Conservation (phyloP, 2,888 invertebrate genomes). For the Capitulum mitella region DNA sequence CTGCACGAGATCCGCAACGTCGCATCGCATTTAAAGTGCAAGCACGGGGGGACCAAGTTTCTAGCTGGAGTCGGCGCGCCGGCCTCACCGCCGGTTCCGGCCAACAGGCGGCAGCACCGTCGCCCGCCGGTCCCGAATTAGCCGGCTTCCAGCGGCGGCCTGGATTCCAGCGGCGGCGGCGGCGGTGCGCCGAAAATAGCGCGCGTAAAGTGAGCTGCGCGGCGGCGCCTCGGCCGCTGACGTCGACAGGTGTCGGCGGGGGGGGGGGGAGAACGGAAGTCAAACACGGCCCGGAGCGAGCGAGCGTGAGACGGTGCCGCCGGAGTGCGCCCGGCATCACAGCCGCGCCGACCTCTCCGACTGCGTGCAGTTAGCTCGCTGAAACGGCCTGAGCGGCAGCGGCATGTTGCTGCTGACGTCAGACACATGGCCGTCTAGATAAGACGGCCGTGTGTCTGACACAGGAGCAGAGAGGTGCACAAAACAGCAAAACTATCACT, state of each 20-base stretch:
- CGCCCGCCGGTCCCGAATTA: neutral
- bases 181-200: neutral
- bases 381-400: no score
- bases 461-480: no score
- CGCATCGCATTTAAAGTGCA: no score
- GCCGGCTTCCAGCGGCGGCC: neutral
- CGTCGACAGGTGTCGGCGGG: neutral
- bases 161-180: constrained; percentile 8
- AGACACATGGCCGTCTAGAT: no score
- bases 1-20: no score
- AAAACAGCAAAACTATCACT: no score
- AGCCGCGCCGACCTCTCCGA: no score
- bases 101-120: neutral
- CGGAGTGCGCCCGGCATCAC: no score
- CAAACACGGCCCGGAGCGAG: neutral
- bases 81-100: neutral
- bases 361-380: no score
- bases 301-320: neutral
- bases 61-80: neutral
- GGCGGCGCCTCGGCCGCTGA: neutral
- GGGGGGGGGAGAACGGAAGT: neutral
- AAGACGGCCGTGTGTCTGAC: no score
- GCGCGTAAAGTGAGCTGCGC: constrained; percentile 3
- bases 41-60: neutral
- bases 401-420: no score